Evolutionary conservation across 2,113 vertebrate genomes (phyloP), one percentile per base, ranked within the genome.

Genomic region (Hemiprocne comata): DNA sequence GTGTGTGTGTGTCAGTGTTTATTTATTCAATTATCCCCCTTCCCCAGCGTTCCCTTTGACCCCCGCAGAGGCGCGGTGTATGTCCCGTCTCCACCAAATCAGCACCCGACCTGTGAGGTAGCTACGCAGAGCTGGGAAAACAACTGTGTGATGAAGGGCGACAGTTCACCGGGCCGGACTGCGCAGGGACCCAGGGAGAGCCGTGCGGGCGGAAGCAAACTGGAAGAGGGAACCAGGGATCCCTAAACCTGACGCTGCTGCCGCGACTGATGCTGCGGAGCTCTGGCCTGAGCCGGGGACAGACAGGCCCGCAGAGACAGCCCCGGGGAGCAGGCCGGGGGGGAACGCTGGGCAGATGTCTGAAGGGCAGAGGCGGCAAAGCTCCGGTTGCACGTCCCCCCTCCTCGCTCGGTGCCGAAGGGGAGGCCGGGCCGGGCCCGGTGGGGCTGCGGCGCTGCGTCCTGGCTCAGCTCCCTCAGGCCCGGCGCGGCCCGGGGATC

Each of bases 91-190:
- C 26, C 33, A 9, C 6, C 1, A 17, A 20, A 11, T 4, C 61
- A 33, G 17, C 10, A 31, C 25, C 24, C 34, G 54, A 36, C 10
- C 33, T 7, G 16, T 3, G 46, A 57, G 53, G 67, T 2, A 18
- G 21, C 31, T 13, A 14, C 4, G 8, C 21, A 40, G 31, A 7
- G 3, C 25, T 4, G 16, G 11, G 9, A 7, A 53, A 29, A 40
- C 0, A 20, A 17, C 5, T 21, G 3, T 0, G 4, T 7, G 53
- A 7, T 6, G 7, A 64, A 64, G 13, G 21, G 21, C 2, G 5
- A 10, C 2, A 15, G 53, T 62, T 48, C 57, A 11, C 53, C 21
- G 1, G 17, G 7, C 25, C 51, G 13, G 65, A 4, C 1, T 16
- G 1, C 3, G 5, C 6, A 10, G 38, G 23, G 31, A 26, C 51